Evolutionary conservation across 1,140 invertebrate genomes (phyloP), one percentile per base, ranked within the genome.

Genomic region (Drosophila ogumai): DNA sequence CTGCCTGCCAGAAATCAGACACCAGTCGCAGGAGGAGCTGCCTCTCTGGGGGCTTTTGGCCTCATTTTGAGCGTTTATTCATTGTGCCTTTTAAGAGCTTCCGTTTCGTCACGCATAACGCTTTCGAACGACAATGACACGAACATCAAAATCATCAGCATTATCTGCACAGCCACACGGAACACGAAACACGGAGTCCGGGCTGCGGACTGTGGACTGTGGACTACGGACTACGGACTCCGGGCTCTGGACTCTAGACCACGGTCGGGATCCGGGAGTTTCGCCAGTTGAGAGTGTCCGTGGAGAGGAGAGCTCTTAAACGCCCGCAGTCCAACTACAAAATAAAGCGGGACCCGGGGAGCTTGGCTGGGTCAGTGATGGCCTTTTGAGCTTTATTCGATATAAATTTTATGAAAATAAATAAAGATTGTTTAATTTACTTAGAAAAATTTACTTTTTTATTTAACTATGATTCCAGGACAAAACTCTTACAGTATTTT

Each of bases 71-170:
- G 60, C 76, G 72, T 80, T 82, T 77, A 90, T 74, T 82, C 82
- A 84, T 88, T 88, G 78, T 63, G 74, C 78, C 66, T 81, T 84
- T 90, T 90, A 85, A 85, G 81, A 73, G 81, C 81, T 79, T 90
- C 85, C 81, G 75, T 81, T 90, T 90, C 81, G 78, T 85, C 81
- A 90, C 81, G 71, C 85, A 79, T 90, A 81, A 85, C 85, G 85
- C 78, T 81, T 90, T 81, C 75, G 52, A 90, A 80, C 72, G 79
- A 77, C 76, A 82, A 80, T 76, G 76, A 74, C 76, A 82, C 67
- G 65, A 82, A 85, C 81, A 90, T 90, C 81, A 88, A 88, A 88
- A 90, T 90, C 77, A 85, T 90, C 81, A 84, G 72, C 81, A 79
- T 79, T 85, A 74, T 73, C 49, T 73, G 50, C 66, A 72, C 80